Base-by-base conservation (phyloP, 2,888 invertebrate species). In the Eurois occulta region DNA sequence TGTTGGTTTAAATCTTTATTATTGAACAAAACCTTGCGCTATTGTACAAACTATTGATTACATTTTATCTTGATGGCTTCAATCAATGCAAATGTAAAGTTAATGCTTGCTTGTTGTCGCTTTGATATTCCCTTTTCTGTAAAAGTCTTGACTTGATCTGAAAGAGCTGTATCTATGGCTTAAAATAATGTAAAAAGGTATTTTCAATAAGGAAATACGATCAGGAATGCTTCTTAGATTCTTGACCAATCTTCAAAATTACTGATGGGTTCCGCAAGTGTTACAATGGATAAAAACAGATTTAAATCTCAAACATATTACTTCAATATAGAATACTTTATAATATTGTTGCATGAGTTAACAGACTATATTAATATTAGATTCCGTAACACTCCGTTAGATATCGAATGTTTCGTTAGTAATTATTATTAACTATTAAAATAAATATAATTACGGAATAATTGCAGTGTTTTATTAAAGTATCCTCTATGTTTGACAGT, bases 361-460 rank as follows among this genome's bases (percentile, higher is more conserved):
- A 65, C 78, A 78, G 38, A 65, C 32, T 79, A 58, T 58, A 55
- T 28, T 64, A 64, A 41, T n/a, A 35, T 62, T 66, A 82, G 67
- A 75, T 46, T 75, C 84, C 72, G 69, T 72, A 65, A 69, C 28
- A 58, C 35, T 64, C 28, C 67, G 28, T 48, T 79, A 75, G 66
- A 46, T 70, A 58, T 62, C 32, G 16, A 68, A 43, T 60, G 65
- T 69, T 72, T 52, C 35, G 24, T 69, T 69, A 66, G 46, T 68
- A 38, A 62, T 73, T 76, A 85, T 82, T 79, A 78, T 71, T 80
- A 80, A 86, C 35, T 64, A 80, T 84, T 81, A 66, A 83, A 89
- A 86, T 88, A 84, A 88, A 90, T 82, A 81, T 81, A 75, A 82
- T 77, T 81, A 80, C 52, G 65, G 64, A 65, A 65, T 77, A 72